phyloP scores from a whole-genome alignment of 2,113 vertebrate species.

The Mirounga angustirostris region DNA sequence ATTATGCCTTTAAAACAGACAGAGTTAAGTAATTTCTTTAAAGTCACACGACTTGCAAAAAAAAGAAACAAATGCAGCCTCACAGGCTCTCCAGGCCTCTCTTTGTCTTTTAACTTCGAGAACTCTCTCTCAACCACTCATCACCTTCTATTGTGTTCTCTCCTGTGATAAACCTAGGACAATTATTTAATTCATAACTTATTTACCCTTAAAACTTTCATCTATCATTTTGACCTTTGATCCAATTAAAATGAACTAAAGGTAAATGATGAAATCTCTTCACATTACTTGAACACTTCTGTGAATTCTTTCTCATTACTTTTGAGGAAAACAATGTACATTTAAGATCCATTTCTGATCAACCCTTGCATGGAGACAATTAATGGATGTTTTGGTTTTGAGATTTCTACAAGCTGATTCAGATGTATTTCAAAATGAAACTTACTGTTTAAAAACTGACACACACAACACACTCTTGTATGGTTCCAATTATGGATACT shows the following conservation, averaged over 20 bases:
- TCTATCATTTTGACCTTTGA: not conserved
- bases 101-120: not conserved
- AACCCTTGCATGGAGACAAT: not conserved
- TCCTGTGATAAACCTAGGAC: not conserved
- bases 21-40: not conserved
- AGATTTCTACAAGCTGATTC: slow-evolving; percentile 61
- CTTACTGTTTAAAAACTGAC: slow-evolving; percentile 57
- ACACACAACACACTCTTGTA: slow-evolving; percentile 22
- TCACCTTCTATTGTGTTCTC: not conserved
- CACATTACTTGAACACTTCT: not conserved
- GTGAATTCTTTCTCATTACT: slow-evolving; percentile 30
- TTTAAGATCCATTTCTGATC: slow-evolving; percentile 8
- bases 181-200: not conserved
- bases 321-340: not conserved
- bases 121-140: not conserved
- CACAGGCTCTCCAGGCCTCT: not conserved
- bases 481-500: slow-evolving; percentile 71
- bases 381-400: slow-evolving; percentile 58
- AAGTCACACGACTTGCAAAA: slow-evolving; percentile 4
- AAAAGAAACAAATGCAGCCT: not conserved
- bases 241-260: not conserved
- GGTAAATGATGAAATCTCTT: slow-evolving; percentile 30
- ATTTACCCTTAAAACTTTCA: not conserved
- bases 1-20: slow-evolving; percentile 7
- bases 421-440: slow-evolving; percentile 70